Evolutionary conservation across 2,888 invertebrate species (phyloP), one percentile per base, ranked within the genome.

Genomic region (Incurvaria masculella): DNA sequence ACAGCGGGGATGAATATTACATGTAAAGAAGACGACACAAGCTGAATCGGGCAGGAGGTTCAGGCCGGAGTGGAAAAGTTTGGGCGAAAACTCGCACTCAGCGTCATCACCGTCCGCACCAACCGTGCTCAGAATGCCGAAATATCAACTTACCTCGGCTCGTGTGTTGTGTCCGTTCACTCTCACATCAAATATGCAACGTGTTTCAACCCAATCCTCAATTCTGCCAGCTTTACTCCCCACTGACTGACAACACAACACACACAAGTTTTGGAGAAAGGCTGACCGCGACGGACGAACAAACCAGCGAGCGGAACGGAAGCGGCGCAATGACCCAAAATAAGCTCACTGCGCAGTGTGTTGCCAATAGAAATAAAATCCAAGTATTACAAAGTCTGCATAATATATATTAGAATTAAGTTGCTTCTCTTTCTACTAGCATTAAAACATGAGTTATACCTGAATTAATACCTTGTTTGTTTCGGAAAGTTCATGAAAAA

Each of bases 291-390:
- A 45, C 45, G 21, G 18, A 75, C 65, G 69, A 71, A 71, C 72
- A 68, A 64, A 64, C 64, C 68, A 69, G 66, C 66, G 71, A 72
- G 74, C 69, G 70, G 72, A 72, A 72, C 73, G 68, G 72, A 74
- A 70, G 68, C 62, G 70, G 72, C 71, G 72, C 71, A 78, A 64
- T 78, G 78, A 79, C 76, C 76, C 79, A 79, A 79, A 78, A 79
- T 78, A 79, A 79, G 79, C 79, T 79, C 68, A 58, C 51, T 51
- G 47, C 59, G 53, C 54, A 66, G 65, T 72, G 16, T 47, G 75
- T 76, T 78, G 74, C 79, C 70, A 71, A 47, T 26, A 48, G 63
- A 68, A 65, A 65, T 65, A 56, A 5, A 23, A n/a, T n/a, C n/a
- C n/a, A n/a, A n/a, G n/a, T n/a, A n/a, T n/a, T n/a, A n/a, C n/a